Evolutionary conservation across 2,797 vertebrate species (phyloP), one percentile per base, ranked within the genome.

Genomic region (Huso huso): DNA sequence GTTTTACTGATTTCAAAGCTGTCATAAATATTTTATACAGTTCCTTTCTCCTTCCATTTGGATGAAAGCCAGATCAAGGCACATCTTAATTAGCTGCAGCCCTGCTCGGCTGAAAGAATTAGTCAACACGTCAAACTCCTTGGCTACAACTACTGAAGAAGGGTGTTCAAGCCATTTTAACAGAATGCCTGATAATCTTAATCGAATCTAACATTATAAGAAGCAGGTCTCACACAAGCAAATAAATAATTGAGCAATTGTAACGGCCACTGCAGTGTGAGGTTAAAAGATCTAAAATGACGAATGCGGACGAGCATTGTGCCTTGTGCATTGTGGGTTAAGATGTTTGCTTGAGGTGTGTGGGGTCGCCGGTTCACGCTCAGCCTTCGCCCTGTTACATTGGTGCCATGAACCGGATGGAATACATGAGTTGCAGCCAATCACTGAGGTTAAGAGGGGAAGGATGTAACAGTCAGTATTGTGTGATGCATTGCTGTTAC

Each of bases 161-260:
- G 55, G 60, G 59, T 65, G 55, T 64, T 71, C 62, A 68, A 63
- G 49, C 65, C 65, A 53, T 60, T 69, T 59, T 63, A 67, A 74
- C 65, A 61, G 66, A 68, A 72, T 63, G 69, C 12, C 63, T 55
- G 66, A 66, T 70, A 71, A 77, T 78, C 78, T 77, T 77, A 77
- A 80, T 80, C 75, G 72, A 76, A 80, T 80, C 78, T 77, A 72
- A 68, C 69, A 62, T 72, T 69, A 70, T 58, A 72, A 65, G 23
- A 53, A 71, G 68, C 62, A 61, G 58, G 64, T 67, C 61, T 70
- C 15, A 15, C 23, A 13, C 61, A 55, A 68, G 63, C 71, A 69
- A 66, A 72, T 75, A 75, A 70, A 68, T 68, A n/a, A 15, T 7
- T 15, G 11, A 58, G 10, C 12, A 11, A 58, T 37, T 37, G 23